phyloP scores from a whole-genome alignment of 2,113 vertebrate species.

The Cercocebus atys region DNA sequence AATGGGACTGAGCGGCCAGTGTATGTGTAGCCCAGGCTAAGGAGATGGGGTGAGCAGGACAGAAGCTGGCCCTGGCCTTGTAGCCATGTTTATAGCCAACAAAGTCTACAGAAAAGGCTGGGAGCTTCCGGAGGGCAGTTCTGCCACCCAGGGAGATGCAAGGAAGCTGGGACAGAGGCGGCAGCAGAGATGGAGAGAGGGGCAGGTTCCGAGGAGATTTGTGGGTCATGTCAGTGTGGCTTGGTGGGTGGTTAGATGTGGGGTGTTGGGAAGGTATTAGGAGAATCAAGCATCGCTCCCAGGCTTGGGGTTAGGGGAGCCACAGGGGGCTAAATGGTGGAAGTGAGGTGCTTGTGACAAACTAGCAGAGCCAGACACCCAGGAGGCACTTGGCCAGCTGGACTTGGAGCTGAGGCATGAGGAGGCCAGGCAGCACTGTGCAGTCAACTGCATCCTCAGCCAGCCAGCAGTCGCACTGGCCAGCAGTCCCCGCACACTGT shows the following conservation, averaged over 20 bases:
- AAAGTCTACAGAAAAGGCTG: not conserved
- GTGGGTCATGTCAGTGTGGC: not conserved
- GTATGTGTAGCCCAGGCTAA: rapidly evolving
- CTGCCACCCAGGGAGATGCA: not conserved
- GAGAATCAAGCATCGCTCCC: not conserved
- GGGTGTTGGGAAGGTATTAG: not conserved
- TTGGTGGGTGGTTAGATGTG: not conserved
- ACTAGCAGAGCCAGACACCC: not conserved
- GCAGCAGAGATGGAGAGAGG: not conserved
- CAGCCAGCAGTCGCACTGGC: not conserved
- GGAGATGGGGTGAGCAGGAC: not conserved
- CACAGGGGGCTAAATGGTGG: not conserved
- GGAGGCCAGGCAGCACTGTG: rapidly evolving
- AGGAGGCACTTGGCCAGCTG: not conserved
- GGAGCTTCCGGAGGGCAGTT: not conserved
- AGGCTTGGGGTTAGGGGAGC: not conserved
- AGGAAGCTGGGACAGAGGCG: not conserved
- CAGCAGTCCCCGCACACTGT: not conserved
- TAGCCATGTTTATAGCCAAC: not conserved
- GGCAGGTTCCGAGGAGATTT: not conserved
- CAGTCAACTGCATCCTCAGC: rapidly evolving
- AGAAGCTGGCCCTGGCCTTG: not conserved
- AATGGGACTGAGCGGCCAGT: not conserved
- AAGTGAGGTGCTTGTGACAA: not conserved
- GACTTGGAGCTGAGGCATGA: not conserved